phyloP scores from a whole-genome alignment of 2,797 vertebrate species.

The Percopsis omiscomaycus region DNA sequence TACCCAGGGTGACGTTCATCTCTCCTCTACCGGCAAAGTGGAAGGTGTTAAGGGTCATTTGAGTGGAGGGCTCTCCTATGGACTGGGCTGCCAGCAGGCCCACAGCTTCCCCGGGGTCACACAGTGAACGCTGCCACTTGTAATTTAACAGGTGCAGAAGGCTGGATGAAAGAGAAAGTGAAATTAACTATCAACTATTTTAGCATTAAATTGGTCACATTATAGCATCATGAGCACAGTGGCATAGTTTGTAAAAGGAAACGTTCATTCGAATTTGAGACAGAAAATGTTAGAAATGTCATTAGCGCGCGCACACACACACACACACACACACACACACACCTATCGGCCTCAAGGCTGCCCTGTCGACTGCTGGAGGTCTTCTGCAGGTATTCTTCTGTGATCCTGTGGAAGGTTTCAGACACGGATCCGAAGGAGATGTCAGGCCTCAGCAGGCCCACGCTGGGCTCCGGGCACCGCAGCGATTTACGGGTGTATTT shows the following conservation, averaged over 20 bases:
- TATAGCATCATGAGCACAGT: too few species aligned
- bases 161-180: conserved; percentile 59
- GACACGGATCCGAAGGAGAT: conserved; percentile 91
- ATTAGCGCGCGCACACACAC: background rate
- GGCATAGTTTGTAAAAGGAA: too few species aligned
- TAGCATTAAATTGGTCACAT: too few species aligned
- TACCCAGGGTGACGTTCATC: conserved; percentile 98
- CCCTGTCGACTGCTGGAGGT: conserved; percentile 25
- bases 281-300: too few species aligned
- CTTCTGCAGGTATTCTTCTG: conserved; percentile 76
- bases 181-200: too few species aligned
- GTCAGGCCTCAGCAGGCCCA: conserved; percentile 84
- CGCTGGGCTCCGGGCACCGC: conserved; percentile 87
- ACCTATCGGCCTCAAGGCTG: conserved; percentile 79
- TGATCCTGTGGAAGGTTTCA: conserved; percentile 84
- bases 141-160: conserved; percentile 84
- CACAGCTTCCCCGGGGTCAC: conserved; percentile 95
- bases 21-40: conserved; percentile 98
- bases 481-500: conserved; percentile 82
- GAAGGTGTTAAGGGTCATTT: conserved; percentile 99
- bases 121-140: conserved; percentile 95
- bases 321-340: background rate
- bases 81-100: conserved; percentile 96
- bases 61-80: conserved; percentile 96
- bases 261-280: too few species aligned